Evolutionary conservation across 2,113 vertebrate genomes (phyloP).

Genomic region (Tylochromis polylepis): DNA sequence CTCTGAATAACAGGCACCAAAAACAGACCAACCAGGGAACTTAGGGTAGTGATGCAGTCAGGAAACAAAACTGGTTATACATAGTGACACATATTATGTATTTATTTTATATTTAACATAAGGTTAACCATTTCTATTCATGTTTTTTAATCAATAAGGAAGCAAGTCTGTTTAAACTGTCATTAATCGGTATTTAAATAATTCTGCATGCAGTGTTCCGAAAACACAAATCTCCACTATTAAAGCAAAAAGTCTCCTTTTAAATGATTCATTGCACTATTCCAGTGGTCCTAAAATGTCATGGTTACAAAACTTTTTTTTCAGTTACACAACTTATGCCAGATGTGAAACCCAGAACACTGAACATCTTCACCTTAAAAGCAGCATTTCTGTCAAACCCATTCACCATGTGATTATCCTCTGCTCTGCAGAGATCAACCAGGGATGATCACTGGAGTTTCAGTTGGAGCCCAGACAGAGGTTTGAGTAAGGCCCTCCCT

Average conservation of each 20-base stretch:
- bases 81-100: neutral
- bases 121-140: neutral
- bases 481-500: neutral
- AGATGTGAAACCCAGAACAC: neutral
- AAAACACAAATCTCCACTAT: neutral
- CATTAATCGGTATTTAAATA: neutral
- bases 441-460: neutral
- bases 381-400: neutral
- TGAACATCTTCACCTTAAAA: neutral
- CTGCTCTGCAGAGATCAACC: neutral
- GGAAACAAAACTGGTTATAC: neutral
- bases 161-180: neutral
- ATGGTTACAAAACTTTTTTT: neutral
- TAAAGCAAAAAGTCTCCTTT: neutral
- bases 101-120: neutral
- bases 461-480: neutral
- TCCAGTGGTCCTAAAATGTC: neutral
- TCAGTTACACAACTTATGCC: neutral
- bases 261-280: neutral
- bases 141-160: neutral
- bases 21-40: neutral
- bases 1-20: neutral
- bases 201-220: neutral
- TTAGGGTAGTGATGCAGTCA: neutral
- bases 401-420: neutral